These are phyloP conservation scores for Pantala flavescens DNA, from an alignment of 1,140 invertebrate genomes.

Conservation along the genomic window DNA sequence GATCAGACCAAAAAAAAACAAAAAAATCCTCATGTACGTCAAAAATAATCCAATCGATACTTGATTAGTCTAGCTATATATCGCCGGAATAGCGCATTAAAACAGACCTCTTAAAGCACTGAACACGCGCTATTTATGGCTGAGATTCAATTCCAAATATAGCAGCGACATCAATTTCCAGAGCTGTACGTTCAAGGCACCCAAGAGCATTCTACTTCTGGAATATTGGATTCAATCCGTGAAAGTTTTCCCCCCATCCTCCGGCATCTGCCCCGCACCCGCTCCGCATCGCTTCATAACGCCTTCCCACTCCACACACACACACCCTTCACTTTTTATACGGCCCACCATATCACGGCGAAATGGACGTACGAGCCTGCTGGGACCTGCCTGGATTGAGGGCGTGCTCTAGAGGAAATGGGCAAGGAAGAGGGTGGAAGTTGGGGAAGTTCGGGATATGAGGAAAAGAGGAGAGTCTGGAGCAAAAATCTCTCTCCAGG, in stretches of 20 bases:
- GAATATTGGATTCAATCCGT: conserved; percentile 9
- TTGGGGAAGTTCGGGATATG: not conserved
- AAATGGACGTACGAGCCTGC: conserved; percentile 3
- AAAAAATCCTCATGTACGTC: too few species aligned
- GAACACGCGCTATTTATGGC: not conserved
- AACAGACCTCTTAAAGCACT: not conserved
- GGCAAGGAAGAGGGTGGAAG: not conserved
- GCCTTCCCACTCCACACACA: not conserved
- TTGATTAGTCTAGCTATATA: not conserved
- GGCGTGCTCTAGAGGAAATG: not conserved
- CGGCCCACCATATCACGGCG: conserved; percentile 5
- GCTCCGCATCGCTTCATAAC: not conserved
- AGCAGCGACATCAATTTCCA: conserved; percentile 5
- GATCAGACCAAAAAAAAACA: too few species aligned
- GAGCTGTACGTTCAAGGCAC: not conserved
- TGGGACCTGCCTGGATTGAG: conserved; percentile 2
- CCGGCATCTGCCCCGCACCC: not conserved
- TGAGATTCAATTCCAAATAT: conserved; percentile 10
- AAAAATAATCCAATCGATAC: too few species aligned
- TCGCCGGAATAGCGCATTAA: not conserved
- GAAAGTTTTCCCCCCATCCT: not conserved
- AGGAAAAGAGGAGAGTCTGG: not conserved
- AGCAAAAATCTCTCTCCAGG: not conserved
- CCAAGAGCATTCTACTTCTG: not conserved
- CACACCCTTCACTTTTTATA: not conserved